Evolutionary conservation across 1,140 invertebrate genomes (phyloP).

Genomic region (Akabosia matsudoensis): DNA sequence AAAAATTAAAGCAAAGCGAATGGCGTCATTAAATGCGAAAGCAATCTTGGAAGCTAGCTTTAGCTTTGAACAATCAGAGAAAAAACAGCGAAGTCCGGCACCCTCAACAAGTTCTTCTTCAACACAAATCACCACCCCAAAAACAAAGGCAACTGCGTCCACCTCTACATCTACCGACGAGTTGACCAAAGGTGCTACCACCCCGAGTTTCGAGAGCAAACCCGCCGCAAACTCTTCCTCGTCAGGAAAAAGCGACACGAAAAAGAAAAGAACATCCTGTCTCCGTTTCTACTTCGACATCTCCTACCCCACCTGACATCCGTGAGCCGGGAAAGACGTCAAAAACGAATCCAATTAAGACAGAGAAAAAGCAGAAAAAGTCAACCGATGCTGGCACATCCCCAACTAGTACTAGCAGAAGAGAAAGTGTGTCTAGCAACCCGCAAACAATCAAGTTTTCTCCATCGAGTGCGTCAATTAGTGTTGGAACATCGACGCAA

Average conservation of each 20-base stretch:
- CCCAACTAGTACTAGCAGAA: not conserved
- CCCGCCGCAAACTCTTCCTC: no score
- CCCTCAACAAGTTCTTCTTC: constrained; percentile 40
- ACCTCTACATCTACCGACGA: not conserved
- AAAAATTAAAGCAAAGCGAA: constrained; percentile 61
- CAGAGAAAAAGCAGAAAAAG: not conserved
- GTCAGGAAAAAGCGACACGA: not conserved
- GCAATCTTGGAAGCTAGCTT: constrained; percentile 88
- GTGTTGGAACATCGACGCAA: not conserved
- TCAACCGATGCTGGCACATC: not conserved
- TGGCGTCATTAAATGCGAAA: constrained; percentile 88
- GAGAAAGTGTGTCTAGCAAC: constrained; percentile 30
- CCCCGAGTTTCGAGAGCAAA: not conserved
- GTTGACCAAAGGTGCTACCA: not conserved
- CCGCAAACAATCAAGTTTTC: not conserved
- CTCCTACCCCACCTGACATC: constrained; percentile 14
- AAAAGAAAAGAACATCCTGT: not conserved
- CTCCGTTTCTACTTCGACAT: constrained; percentile 18
- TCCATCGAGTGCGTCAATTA: not conserved
- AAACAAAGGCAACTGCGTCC: not conserved
- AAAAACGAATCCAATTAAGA: not conserved
- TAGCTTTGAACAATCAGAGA: constrained; percentile 65
- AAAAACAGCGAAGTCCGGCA: constrained; percentile 39
- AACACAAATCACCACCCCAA: constrained; percentile 3
- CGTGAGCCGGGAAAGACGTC: not conserved